Conservation (phyloP, 2,113 vertebrate species). For the Brachypteracias leptosomus region DNA sequence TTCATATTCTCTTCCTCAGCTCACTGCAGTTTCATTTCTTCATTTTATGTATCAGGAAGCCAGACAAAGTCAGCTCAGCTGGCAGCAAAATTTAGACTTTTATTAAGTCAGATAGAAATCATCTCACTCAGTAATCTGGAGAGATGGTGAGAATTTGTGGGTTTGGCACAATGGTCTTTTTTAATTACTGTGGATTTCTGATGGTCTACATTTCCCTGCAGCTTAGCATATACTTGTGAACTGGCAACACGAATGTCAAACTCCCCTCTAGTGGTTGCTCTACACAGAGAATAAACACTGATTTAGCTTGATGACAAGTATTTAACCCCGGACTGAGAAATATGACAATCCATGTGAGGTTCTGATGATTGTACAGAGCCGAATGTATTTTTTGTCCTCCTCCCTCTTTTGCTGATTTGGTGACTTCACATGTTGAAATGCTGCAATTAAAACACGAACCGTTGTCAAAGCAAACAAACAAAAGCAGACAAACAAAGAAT, state of each 20-base stretch:
- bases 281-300: constrained; percentile 37
- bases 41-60: constrained; percentile 2
- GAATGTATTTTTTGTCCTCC: constrained; percentile 6
- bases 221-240: constrained; percentile 15
- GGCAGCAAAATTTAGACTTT: constrained; percentile 1
- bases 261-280: constrained; percentile 59
- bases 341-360: not conserved
- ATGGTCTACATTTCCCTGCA: not conserved
- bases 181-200: constrained; percentile 28
- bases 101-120: constrained; percentile 40
- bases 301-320: constrained; percentile 24
- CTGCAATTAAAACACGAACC: constrained; percentile 44
- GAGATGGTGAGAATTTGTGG: not conserved
- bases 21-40: constrained; percentile 9
- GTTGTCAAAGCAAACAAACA: constrained; percentile 50
- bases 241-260: constrained; percentile 17
- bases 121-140: constrained; percentile 11
- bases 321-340: not conserved
- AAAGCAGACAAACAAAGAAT: not conserved
- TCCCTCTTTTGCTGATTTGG: constrained; percentile 14
- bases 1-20: not conserved
- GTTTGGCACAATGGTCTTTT: constrained; percentile 16
- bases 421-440: constrained; percentile 38
- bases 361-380: not conserved
- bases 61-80: not conserved